Base-by-base conservation (phyloP, 2,888 invertebrate genomes). In the Andrena trimmerana region DNA sequence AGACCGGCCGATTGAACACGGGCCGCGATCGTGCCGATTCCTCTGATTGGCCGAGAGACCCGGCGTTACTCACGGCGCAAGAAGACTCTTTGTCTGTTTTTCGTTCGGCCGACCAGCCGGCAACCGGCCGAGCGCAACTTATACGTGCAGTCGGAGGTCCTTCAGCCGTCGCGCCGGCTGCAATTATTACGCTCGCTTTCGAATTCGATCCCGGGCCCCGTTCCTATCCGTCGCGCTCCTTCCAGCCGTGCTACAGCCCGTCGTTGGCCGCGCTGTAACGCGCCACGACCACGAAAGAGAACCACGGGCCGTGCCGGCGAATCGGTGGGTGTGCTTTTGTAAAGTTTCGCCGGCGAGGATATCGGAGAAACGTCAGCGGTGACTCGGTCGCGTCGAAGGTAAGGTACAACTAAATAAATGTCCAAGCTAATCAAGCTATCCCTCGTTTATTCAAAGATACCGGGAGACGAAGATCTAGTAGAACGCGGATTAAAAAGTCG, bases 11-110 rank as follows among this genome's bases (percentile, higher is more conserved):
- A 86, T 88, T 82, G 89, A 86, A 86, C 89, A 83, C 85, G 76
- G 72, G 60, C 83, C 60, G 76, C 78, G 84, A 89, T 89, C 89
- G 78, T 89, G 87, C 84, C 87, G 88, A 89, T 89, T 87, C 89
- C 68, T 89, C 88, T 83, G 85, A 86, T 88, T 90, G 88, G 88
- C 83, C 81, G 79, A 88, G 87, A 78, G 87, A 81, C 67, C 83
- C 86, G 83, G 88, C 86, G 84, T 78, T 87, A 83, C 86, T 82
- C 78, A 82, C 85, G 87, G 78, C 79, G 87, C 85, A 81, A 87
- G 85, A 88, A 86, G 85, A 88, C 89, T 88, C 88, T 88, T 88
- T 88, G 88, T 88, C 88, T 85, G 88, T 88, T 90, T 88, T 90
- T 88, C 90, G 88, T 86, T 68, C 89, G 86, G 75, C 78, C 83